A percentile compares a stretch with the other conserved stretches of the same genome.
Evolutionary conservation across 2,113 vertebrate genomes (phyloP).

Genomic region (Embiotoca jacksoni): DNA sequence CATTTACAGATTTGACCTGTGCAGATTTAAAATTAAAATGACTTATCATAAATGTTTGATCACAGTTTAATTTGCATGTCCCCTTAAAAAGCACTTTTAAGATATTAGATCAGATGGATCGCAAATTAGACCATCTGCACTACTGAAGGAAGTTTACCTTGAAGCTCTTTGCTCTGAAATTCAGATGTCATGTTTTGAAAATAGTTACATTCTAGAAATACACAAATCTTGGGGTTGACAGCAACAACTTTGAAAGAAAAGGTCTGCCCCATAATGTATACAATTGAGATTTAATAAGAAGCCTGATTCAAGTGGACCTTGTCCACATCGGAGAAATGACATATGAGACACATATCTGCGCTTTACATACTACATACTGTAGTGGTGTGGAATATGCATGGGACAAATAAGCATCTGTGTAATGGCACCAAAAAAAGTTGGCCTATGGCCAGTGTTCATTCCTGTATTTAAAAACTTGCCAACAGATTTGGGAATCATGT

Average conservation of each 20-base stretch:
- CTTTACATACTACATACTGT: too few relatives aligned
- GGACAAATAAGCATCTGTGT: too few relatives aligned
- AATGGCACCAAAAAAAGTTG: too few relatives aligned
- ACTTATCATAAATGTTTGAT: constrained; percentile 24
- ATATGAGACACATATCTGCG: neutral
- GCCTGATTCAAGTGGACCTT: neutral
- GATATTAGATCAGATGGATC: constrained; percentile 5
- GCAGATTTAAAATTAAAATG: constrained; percentile 6
- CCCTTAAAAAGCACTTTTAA: constrained; percentile 3
- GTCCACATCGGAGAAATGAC: too few relatives aligned
- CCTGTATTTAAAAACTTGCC: too few relatives aligned
- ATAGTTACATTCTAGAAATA: neutral
- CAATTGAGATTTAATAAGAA: neutral
- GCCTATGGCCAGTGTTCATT: too few relatives aligned
- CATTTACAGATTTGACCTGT: neutral
- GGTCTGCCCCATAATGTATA: too few relatives aligned
- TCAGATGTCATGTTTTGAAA: constrained; percentile 5
- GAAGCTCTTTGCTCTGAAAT: neutral
- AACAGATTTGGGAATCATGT: too few relatives aligned
- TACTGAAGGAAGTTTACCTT: constrained; percentile 3
- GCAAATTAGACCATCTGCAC: neutral
- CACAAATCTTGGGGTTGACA: neutral
- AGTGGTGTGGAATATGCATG: too few relatives aligned
- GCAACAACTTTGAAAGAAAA: neutral
- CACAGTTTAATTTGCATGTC: constrained; percentile 5